Evolutionary conservation across 2,113 vertebrate genomes (phyloP), one percentile per base, ranked within the genome.

Genomic region (Tylochromis polylepis): DNA sequence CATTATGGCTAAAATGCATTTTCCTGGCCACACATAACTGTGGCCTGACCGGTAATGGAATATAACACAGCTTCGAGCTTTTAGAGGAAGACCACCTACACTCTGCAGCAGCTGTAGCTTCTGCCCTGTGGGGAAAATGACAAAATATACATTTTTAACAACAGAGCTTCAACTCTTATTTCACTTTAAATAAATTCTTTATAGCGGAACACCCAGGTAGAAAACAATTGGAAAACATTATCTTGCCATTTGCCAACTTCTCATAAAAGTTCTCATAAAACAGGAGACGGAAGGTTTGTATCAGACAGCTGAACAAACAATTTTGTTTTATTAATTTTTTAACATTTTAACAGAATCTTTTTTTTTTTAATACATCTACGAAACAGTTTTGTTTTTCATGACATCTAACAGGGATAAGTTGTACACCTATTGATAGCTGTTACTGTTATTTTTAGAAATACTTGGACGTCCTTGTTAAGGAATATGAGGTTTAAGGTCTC

Each of bases 61-160:
- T 86, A 81, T 16, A 80, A 81, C 8, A 29, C 78, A 82, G 36
- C 53, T 67, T 2, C 41, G 14, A 58, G 84, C 38, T 90, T 65
- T 67, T 34, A 58, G 58, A 4, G 11, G 57, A 31, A 79, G 93
- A 94, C 93, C 94, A 93, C 91, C 93, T 90, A 92, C 85, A 60
- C 51, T 43, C 79, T 29, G 31, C 15, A 79, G 79, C 78, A 70
- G 84, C 53, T 34, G 56, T 12, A 36, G 34, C 29, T 83, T 87
- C 87, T 62, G 83, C 57, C 41, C 89, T 87, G 27, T 79, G 51
- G 81, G 59, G 58, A 60, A 85, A 81, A 92, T 65, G 81, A 81
- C 72, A 78, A 88, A 92, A 90, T 60, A 87, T 81, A 85, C 58
- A 79, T 79, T 79, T 91, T 82, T 56, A 84, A 87, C 57, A 87